These are phyloP conservation scores for Galeruca laticollis DNA, from an alignment of 2,888 invertebrate genomes.

Conservation along the genomic window DNA sequence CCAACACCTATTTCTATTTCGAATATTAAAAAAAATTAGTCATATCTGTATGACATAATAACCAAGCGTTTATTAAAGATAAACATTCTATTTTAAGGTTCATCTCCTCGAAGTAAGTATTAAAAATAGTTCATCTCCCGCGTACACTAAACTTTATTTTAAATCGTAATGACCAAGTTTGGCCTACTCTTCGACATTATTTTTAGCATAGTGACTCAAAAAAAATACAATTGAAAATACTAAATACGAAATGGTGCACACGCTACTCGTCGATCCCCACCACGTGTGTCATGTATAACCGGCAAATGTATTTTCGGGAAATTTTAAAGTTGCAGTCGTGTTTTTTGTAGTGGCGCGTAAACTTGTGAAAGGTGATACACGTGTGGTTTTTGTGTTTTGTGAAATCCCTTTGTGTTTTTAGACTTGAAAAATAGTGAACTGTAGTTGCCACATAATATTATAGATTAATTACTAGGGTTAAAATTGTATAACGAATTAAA, in stretches of 20 bases:
- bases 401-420: conserved; percentile 25
- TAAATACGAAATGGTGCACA: conserved; percentile 28
- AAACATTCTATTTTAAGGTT: neutral
- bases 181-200: conserved; percentile 19
- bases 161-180: conserved; percentile 25
- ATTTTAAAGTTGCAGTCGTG: conserved; percentile 32
- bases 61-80: neutral
- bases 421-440: conserved; percentile 8
- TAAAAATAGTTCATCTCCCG: conserved; percentile 18
- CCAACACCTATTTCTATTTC: neutral
- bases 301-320: conserved; percentile 1
- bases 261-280: conserved; percentile 39
- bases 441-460: conserved; percentile 52
- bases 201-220: conserved; percentile 23
- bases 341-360: conserved; percentile 24
- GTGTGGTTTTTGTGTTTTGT: conserved; percentile 22
- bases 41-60: neutral
- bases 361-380: conserved; percentile 25
- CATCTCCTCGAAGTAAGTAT: neutral
- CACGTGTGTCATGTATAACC: conserved; percentile 5
- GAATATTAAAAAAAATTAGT: neutral
- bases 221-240: conserved; percentile 16
- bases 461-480: conserved; percentile 1
- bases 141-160: conserved; percentile 5
- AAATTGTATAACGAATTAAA: neutral